A percentile compares a stretch with the other conserved stretches of the same genome.
Conservation (phyloP, 2,888 invertebrate species). For the Andrena bicolor region DNA sequence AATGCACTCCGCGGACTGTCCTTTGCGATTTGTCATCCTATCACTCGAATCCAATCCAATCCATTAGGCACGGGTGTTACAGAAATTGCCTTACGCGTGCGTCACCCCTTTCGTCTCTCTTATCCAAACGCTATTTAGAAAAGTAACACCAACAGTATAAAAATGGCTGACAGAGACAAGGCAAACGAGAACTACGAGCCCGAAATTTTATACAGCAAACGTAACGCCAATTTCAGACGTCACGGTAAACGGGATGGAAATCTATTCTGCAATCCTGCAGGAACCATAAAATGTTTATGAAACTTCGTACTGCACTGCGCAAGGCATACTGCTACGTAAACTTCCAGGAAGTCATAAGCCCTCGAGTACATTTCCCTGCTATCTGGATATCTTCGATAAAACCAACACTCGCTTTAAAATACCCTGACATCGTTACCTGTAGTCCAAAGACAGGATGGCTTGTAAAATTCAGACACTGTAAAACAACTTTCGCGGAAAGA, state of each 20-base stretch:
- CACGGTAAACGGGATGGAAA: not conserved
- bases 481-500: not conserved
- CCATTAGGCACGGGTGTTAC: constrained; percentile 43
- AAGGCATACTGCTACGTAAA: constrained; percentile 18
- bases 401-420: not conserved
- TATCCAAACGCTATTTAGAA: not conserved
- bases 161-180: not conserved
- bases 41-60: constrained; percentile 53
- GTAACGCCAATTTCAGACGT: not conserved
- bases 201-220: not conserved
- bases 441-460: not conserved
- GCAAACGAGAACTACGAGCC: not conserved
- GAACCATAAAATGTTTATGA: constrained; percentile 14
- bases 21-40: constrained; percentile 59
- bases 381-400: not conserved
- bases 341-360: constrained; percentile 19
- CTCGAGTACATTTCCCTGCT: constrained; percentile 6
- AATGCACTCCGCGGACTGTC: constrained; percentile 41
- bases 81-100: constrained; percentile 36
- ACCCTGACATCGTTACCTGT: not conserved
- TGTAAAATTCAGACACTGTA: not conserved
- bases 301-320: constrained; percentile 7
- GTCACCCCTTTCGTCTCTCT: not conserved
- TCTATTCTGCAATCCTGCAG: not conserved
- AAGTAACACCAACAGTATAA: not conserved